Conservation (phyloP, 2,888 invertebrate species). For the Emmelina monodactyla region DNA sequence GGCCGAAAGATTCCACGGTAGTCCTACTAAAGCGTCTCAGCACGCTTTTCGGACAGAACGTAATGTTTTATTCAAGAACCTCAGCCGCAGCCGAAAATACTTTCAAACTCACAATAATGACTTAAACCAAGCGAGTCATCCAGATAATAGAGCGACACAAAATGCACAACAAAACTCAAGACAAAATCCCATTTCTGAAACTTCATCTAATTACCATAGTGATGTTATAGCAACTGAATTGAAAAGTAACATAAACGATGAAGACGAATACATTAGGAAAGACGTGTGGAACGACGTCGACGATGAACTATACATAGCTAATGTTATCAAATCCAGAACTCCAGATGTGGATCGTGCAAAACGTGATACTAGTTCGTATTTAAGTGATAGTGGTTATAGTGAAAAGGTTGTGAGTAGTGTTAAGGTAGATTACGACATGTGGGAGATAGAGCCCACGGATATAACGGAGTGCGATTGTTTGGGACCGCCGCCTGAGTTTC, state of each 20-base stretch:
- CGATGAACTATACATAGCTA: conserved; percentile 60
- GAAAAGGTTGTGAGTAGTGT: conserved; percentile 64
- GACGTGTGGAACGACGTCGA: conserved; percentile 59
- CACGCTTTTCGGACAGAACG: conserved; percentile 48
- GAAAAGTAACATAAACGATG: conserved; percentile 20
- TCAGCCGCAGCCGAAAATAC: conserved; percentile 11
- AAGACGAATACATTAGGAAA: conserved; percentile 46
- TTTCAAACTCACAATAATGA: conserved; percentile 10
- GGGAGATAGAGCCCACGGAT: conserved; percentile 75
- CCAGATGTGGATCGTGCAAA: conserved; percentile 52
- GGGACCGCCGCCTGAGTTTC: conserved; percentile 77
- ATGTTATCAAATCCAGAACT: conserved; percentile 50
- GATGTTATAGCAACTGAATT: conserved; percentile 37
- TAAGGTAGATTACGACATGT: conserved; percentile 70
- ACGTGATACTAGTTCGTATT: conserved; percentile 51
- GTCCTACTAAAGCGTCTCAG: conserved; percentile 54
- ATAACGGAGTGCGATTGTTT: conserved; percentile 79
- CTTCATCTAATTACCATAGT: conserved; percentile 18
- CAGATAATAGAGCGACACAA: conserved; percentile 11
- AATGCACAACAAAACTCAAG: conserved; percentile 24
- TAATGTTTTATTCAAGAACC: conserved; percentile 31
- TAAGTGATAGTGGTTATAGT: conserved; percentile 57
- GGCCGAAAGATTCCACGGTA: conserved; percentile 47
- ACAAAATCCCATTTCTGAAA: conserved; percentile 17
- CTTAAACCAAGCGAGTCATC: conserved; percentile 6